These are phyloP conservation scores for Norana najaformis DNA, from an alignment of 2,888 invertebrate species.

Conservation along the genomic window DNA sequence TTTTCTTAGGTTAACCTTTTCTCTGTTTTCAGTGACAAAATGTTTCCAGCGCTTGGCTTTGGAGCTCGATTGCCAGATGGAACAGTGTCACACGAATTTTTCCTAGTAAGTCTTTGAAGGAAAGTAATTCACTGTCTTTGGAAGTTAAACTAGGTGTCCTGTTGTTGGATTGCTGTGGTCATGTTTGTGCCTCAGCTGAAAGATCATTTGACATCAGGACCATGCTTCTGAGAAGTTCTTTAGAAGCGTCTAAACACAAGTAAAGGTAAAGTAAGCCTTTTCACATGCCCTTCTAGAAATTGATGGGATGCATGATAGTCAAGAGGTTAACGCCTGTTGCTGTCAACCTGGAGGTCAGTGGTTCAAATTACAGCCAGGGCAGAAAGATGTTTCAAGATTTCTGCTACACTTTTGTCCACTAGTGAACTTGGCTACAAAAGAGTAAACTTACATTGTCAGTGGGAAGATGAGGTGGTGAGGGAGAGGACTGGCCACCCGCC, in stretches of 20 bases:
- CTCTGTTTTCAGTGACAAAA: slow-evolving; percentile 62
- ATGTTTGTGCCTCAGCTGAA: background rate
- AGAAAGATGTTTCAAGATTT: no score
- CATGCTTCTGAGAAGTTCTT: background rate
- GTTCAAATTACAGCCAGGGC: no score
- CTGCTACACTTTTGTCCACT: no score
- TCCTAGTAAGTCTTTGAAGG: slow-evolving; percentile 55
- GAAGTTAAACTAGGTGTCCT: background rate
- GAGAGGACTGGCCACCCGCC: no score
- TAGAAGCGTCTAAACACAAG: background rate
- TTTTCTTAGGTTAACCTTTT: slow-evolving; percentile 26
- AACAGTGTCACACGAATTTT: slow-evolving; percentile 65
- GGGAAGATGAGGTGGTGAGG: no score
- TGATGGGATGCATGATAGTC: no score
- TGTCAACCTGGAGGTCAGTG: no score
- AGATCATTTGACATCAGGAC: background rate
- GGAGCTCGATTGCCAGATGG: slow-evolving; percentile 65
- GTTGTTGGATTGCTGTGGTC: background rate
- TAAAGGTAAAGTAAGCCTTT: background rate
- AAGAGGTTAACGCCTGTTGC: no score
- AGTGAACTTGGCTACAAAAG: no score
- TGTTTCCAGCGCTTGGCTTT: slow-evolving; percentile 67
- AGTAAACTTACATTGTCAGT: no score
- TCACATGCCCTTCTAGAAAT: background rate
- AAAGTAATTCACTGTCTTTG: background rate